Conservation (phyloP, 2,797 vertebrate genomes). For the Adrianichthys oophorus region DNA sequence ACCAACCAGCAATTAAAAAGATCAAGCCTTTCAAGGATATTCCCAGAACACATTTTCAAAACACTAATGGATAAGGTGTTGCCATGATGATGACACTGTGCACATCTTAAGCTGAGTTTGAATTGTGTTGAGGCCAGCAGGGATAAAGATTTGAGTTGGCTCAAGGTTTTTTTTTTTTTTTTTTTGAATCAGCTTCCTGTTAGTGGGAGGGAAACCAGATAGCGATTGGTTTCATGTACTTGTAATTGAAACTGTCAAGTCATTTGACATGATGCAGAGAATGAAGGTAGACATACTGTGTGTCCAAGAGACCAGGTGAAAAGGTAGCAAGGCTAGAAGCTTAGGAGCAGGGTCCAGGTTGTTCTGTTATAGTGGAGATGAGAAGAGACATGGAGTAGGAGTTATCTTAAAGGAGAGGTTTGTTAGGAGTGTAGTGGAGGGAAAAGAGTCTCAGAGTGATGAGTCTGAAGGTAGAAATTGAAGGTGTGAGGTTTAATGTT, state of each 20-base stretch:
- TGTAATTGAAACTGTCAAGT: not conserved
- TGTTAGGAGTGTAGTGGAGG: no score
- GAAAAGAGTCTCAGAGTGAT: no score
- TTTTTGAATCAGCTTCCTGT: not conserved
- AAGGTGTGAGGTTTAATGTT: no score
- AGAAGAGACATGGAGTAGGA: no score
- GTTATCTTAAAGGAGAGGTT: no score
- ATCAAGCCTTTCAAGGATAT: slow-evolving; percentile 1
- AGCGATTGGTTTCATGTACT: not conserved
- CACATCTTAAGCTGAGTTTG: not conserved
- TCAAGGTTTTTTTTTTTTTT: not conserved
- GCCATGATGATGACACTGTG: slow-evolving; percentile 3
- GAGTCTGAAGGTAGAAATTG: no score
- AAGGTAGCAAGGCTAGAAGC: no score
- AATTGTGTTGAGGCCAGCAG: not conserved
- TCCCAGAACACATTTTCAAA: not conserved
- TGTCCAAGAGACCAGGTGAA: no score
- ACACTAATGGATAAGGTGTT: slow-evolving; percentile 11
- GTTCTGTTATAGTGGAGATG: no score
- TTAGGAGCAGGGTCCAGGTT: no score
- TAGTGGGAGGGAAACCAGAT: not conserved
- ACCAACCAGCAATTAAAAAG: not conserved
- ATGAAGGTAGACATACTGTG: no score
- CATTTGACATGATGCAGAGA: no score
- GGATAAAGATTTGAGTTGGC: not conserved